Conservation (phyloP, 2,113 vertebrate species). For the Hippocampus barbouri region DNA sequence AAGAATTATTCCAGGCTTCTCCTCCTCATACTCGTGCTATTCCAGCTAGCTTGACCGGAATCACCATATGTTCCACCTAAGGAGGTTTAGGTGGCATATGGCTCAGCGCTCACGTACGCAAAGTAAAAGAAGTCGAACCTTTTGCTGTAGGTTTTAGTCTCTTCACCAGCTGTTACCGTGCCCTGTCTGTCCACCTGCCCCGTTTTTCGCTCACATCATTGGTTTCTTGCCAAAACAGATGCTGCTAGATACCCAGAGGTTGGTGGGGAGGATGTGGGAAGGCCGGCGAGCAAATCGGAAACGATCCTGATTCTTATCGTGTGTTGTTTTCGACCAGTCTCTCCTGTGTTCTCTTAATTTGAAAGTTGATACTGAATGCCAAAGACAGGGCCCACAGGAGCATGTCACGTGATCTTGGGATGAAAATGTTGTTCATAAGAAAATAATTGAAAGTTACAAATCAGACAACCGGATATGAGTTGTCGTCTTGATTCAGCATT, state of each 20-base stretch:
- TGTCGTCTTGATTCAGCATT: background rate
- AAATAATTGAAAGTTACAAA: background rate
- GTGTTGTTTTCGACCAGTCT: background rate
- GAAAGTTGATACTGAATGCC: background rate
- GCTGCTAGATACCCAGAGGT: conserved; percentile 38
- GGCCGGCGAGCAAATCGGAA: conserved; percentile 17
- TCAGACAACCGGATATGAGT: background rate
- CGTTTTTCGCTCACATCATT: conserved; percentile 8
- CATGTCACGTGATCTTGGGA: background rate
- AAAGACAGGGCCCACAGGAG: background rate
- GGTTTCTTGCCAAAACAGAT: conserved; percentile 40
- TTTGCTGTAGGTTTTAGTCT: conserved; percentile 13
- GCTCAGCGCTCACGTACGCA: conserved; percentile 5
- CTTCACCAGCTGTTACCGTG: conserved; percentile 37
- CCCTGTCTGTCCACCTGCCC: conserved; percentile 11
- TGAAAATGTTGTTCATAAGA: background rate
- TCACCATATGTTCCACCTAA: conserved; percentile 52
- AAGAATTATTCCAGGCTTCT: conserved; percentile 11
- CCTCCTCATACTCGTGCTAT: conserved; percentile 9
- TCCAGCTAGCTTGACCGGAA: conserved; percentile 20
- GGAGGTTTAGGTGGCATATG: conserved; percentile 40
- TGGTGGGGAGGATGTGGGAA: conserved; percentile 21
- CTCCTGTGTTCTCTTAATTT: background rate
- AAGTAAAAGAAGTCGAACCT: conserved; percentile 23
- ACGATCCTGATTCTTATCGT: conserved; percentile 2